Conservation (phyloP, 2,888 invertebrate species). For the Macaria notata region DNA sequence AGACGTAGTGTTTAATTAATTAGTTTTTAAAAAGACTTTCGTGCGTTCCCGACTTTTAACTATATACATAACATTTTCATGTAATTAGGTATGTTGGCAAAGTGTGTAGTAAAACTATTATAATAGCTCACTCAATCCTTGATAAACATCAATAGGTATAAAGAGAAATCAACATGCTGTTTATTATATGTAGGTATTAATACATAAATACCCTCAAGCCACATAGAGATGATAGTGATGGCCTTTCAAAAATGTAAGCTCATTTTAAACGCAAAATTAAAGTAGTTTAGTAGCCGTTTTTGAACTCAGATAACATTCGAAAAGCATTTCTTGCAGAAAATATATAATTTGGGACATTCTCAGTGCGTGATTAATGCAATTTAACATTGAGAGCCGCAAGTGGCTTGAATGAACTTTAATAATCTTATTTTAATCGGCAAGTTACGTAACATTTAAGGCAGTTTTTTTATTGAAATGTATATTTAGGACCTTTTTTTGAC, state of each 20-base stretch:
- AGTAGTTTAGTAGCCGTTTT: slow-evolving; percentile 27
- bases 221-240: slow-evolving; percentile 14
- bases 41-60: too few species aligned
- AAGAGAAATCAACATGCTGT: too few species aligned
- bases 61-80: too few species aligned
- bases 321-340: slow-evolving; percentile 19
- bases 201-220: not conserved
- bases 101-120: too few species aligned
- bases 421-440: slow-evolving; percentile 7
- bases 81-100: too few species aligned
- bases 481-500: slow-evolving; percentile 1
- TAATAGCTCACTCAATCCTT: too few species aligned
- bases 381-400: slow-evolving; percentile 2
- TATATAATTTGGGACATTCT: slow-evolving; percentile 16
- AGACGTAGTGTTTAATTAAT: too few species aligned
- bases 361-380: not conserved
- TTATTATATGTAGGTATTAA: not conserved
- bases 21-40: too few species aligned
- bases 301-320: slow-evolving; percentile 26
- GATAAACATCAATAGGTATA: too few species aligned
- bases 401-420: slow-evolving; percentile 12
- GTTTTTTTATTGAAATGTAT: slow-evolving; percentile 1
- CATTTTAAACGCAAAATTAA: slow-evolving; percentile 27
- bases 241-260: slow-evolving; percentile 28
- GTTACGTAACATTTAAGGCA: slow-evolving; percentile 6